These are phyloP conservation scores for Rhabdophis nuchalis DNA, from an alignment of 2,797 vertebrate genomes.

Conservation along the genomic window DNA sequence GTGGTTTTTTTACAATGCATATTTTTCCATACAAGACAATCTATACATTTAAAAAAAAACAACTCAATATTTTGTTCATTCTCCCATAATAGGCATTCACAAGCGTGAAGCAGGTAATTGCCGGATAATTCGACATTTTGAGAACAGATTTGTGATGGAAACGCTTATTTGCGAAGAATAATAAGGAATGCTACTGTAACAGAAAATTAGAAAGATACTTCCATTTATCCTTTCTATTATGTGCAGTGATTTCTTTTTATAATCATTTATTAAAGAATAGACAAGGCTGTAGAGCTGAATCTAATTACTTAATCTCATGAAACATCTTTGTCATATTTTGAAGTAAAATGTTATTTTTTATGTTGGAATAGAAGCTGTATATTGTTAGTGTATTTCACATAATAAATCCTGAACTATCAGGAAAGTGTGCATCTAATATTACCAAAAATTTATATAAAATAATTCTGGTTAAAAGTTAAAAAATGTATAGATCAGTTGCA, in stretches of 20 bases:
- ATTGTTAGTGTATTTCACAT: slow-evolving; percentile 64
- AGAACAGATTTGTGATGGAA: slow-evolving; percentile 84
- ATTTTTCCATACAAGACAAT: neutral
- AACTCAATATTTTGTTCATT: neutral
- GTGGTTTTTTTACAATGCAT: neutral
- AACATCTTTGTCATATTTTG: slow-evolving; percentile 65
- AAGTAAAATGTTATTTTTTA: slow-evolving; percentile 71
- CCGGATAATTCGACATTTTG: slow-evolving; percentile 89
- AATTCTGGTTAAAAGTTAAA: slow-evolving; percentile 30
- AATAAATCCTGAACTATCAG: slow-evolving; percentile 50
- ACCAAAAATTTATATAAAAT: slow-evolving; percentile 59
- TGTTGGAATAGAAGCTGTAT: slow-evolving; percentile 65
- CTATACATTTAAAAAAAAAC: neutral
- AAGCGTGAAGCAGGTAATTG: slow-evolving; percentile 87
- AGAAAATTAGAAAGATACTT: slow-evolving; percentile 55
- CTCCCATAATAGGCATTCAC: slow-evolving; percentile 81
- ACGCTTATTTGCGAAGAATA: slow-evolving; percentile 86
- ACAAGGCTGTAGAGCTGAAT: slow-evolving; percentile 67
- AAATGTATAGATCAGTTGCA: slow-evolving; percentile 62
- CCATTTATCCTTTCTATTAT: slow-evolving; percentile 72
- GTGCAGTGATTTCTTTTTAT: slow-evolving; percentile 78
- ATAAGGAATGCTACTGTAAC: slow-evolving; percentile 43
- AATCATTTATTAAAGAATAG: slow-evolving; percentile 73
- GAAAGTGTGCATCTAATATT: slow-evolving; percentile 57
- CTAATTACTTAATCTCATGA: slow-evolving; percentile 66